Evolutionary conservation across 2,113 vertebrate genomes (phyloP).

Genomic region (Lagopus muta): DNA sequence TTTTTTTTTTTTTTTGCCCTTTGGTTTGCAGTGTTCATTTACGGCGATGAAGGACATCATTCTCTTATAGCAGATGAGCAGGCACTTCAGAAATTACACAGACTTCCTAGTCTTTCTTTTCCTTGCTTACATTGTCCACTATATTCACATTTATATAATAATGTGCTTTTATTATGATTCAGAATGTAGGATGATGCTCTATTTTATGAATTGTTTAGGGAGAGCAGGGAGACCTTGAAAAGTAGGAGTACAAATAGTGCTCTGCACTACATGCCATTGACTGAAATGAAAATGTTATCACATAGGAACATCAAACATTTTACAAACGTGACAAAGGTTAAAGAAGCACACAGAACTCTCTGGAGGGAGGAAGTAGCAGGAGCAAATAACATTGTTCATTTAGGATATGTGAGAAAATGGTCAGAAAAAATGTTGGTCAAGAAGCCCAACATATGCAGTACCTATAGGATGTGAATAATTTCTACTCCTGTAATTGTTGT

Average conservation of each 20-base stretch:
- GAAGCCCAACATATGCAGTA: neutral
- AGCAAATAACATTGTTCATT: neutral
- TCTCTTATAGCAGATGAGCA: neutral
- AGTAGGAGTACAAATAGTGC: neutral
- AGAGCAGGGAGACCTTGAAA: neutral
- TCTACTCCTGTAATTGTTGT: neutral
- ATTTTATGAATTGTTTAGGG: neutral
- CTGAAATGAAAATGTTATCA: neutral
- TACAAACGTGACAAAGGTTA: neutral
- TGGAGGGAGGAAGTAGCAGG: neutral
- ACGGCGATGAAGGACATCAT: neutral
- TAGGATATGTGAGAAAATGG: neutral
- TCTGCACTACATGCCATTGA: neutral
- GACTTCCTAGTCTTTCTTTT: neutral
- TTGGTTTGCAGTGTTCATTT: neutral
- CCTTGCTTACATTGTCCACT: neutral
- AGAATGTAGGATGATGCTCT: neutral
- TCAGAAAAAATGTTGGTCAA: neutral
- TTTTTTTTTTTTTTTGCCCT: neutral
- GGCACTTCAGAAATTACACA: neutral
- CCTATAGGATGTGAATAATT: neutral
- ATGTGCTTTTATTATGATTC: neutral
- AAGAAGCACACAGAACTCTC: neutral
- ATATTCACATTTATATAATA: neutral
- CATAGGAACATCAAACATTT: neutral